Evolutionary conservation across 1,140 invertebrate species (phyloP).

Genomic region (Metaphire vulgaris): DNA sequence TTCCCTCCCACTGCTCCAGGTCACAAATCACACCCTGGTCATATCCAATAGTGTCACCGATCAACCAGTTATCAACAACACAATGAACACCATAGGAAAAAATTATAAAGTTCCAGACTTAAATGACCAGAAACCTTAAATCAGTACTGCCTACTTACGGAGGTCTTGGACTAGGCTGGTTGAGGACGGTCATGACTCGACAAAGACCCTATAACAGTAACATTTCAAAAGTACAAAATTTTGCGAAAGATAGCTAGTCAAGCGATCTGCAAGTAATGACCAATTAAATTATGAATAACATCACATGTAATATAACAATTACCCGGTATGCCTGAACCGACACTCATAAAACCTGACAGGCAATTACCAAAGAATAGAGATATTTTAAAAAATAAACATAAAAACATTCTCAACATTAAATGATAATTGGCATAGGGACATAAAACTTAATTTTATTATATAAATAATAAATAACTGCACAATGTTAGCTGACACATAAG

Average conservation of each 20-base stretch:
- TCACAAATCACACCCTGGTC: neutral
- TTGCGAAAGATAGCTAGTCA: neutral
- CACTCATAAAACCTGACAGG: neutral
- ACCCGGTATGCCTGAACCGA: neutral
- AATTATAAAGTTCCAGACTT: no score
- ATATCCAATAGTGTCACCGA: neutral
- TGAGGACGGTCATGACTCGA: neutral
- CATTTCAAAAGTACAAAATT: neutral
- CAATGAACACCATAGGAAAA: neutral
- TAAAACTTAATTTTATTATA: no score
- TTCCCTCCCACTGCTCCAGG: neutral
- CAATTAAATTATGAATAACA: neutral
- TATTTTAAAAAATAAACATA: no score
- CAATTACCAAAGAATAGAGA: neutral
- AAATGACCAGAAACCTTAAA: no score
- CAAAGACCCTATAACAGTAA: no score
- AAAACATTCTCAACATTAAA: no score
- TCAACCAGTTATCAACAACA: neutral
- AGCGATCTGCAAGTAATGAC: neutral
- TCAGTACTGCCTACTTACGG: neutral
- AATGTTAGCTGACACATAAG: no score
- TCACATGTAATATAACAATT: neutral
- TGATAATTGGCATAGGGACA: no score
- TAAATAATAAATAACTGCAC: no score
- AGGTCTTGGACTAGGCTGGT: neutral